phyloP scores from a whole-genome alignment of 2,113 vertebrate species.

The Cinclus mexicanus region DNA sequence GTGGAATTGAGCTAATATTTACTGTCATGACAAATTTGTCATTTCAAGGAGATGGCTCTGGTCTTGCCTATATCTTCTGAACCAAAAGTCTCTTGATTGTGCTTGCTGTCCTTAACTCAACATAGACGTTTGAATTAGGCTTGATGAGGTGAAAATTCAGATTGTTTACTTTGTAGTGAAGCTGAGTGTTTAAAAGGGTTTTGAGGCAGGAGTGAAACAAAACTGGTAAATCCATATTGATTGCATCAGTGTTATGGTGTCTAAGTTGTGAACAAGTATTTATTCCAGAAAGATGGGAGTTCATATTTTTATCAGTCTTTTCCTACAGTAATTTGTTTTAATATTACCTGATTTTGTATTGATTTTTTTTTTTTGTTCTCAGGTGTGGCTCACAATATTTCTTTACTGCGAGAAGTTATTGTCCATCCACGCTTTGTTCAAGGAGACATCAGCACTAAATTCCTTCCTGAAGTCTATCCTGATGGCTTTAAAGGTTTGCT shows the following conservation, averaged over 20 bases:
- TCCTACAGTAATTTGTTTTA: background rate
- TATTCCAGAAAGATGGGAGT: background rate
- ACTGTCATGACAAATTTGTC: background rate
- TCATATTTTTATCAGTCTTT: background rate
- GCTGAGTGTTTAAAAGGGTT: background rate
- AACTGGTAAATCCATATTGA: background rate
- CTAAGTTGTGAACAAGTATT: background rate
- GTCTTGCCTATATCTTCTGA: background rate
- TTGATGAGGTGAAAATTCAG: background rate
- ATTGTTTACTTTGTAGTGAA: background rate
- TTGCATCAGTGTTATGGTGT: background rate
- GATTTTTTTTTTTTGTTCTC: conserved; percentile 38
- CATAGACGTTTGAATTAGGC: background rate
- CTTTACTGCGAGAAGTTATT: conserved; percentile 93
- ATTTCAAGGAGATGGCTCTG: background rate
- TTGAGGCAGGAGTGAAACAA: background rate
- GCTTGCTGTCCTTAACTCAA: background rate
- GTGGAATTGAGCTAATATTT: background rate
- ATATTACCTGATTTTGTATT: background rate
- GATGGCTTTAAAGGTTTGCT: conserved; percentile 92
- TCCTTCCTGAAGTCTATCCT: conserved; percentile 94
- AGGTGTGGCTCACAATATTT: conserved; percentile 98
- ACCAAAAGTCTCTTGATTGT: background rate
- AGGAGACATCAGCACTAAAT: conserved; percentile 94
- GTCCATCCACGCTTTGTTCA: conserved; percentile 88